Evolutionary conservation across 2,888 invertebrate species (phyloP).

Genomic region (Exocentrus adspersus): DNA sequence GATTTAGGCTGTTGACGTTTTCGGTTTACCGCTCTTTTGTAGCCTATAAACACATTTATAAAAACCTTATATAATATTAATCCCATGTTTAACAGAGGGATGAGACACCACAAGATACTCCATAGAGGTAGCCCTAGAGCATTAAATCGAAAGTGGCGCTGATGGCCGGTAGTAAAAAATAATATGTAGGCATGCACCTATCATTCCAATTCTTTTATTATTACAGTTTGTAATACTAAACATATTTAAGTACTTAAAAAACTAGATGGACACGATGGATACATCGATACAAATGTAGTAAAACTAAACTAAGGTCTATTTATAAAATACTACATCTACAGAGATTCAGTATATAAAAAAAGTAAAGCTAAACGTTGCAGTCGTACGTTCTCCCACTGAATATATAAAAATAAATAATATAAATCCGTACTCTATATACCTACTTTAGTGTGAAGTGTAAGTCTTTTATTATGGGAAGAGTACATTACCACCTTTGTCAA

Average conservation of each 20-base stretch:
- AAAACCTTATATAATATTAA: background rate
- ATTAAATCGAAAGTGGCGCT: too few species aligned
- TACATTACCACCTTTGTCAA: slow-evolving; percentile 4
- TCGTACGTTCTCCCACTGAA: slow-evolving; percentile 23
- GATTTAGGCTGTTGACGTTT: background rate
- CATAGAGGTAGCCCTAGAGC: too few species aligned
- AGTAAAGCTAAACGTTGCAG: slow-evolving; percentile 25
- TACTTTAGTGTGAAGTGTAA: slow-evolving; percentile 9
- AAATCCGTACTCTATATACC: slow-evolving; percentile 11
- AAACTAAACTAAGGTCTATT: slow-evolving; percentile 5
- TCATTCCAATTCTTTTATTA: background rate
- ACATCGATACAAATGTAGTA: slow-evolving; percentile 11
- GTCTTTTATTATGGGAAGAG: slow-evolving; percentile 15
- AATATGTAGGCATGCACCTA: too few species aligned
- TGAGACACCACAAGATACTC: too few species aligned
- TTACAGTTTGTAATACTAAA: background rate
- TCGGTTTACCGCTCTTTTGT: too few species aligned
- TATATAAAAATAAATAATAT: slow-evolving; percentile 24
- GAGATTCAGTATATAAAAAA: slow-evolving; percentile 21
- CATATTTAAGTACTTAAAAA: slow-evolving; percentile 1
- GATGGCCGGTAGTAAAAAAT: too few species aligned
- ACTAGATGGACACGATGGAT: background rate
- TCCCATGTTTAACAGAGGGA: background rate
- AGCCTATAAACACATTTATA: background rate
- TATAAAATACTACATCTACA: slow-evolving; percentile 23